phyloP scores from a whole-genome alignment of 2,888 invertebrate genomes.

The Lordiphosa andalusiaca region DNA sequence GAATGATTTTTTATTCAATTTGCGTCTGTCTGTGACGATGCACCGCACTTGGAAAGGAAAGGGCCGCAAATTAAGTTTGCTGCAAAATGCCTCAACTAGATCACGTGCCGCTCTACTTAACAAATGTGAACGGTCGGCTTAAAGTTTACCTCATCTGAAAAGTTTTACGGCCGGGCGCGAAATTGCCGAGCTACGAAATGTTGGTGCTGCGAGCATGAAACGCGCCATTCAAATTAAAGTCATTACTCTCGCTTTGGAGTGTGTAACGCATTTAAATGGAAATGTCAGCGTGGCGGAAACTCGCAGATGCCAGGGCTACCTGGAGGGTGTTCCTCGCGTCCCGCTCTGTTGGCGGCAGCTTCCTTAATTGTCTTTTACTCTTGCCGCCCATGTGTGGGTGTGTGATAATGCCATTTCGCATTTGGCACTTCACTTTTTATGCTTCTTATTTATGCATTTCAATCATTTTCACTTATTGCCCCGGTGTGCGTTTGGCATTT shows the following conservation, averaged over 20 bases:
- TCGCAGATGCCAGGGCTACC: slow-evolving; percentile 31
- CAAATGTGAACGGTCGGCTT: slow-evolving; percentile 31
- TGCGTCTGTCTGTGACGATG: slow-evolving; percentile 25
- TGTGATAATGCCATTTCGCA: slow-evolving; percentile 52
- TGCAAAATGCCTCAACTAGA: slow-evolving; percentile 45
- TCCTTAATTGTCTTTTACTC: slow-evolving; percentile 52
- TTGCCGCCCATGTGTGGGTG: slow-evolving; percentile 6
- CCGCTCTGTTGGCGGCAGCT: slow-evolving; percentile 7
- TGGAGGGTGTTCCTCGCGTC: slow-evolving; percentile 18
- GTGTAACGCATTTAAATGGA: slow-evolving; percentile 47
- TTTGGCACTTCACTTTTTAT: slow-evolving; percentile 60
- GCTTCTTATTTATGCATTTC: slow-evolving; percentile 64
- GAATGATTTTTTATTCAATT: slow-evolving; percentile 59
- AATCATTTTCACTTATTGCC: slow-evolving; percentile 55
- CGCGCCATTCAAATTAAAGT: slow-evolving; percentile 60
- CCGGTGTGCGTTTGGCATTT: slow-evolving; percentile 49
- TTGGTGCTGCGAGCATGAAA: slow-evolving; percentile 46
- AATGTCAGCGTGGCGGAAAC: slow-evolving; percentile 42
- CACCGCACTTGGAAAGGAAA: slow-evolving; percentile 25
- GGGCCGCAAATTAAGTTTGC: slow-evolving; percentile 46
- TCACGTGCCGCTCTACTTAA: slow-evolving; percentile 22
- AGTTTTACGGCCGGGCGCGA: slow-evolving; percentile 43
- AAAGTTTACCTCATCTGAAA: slow-evolving; percentile 48
- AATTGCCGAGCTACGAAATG: slow-evolving; percentile 41
- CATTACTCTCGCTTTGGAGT: slow-evolving; percentile 46